Base-by-base conservation (phyloP, 2,888 invertebrate species). In the Chloroclysta siterata region DNA sequence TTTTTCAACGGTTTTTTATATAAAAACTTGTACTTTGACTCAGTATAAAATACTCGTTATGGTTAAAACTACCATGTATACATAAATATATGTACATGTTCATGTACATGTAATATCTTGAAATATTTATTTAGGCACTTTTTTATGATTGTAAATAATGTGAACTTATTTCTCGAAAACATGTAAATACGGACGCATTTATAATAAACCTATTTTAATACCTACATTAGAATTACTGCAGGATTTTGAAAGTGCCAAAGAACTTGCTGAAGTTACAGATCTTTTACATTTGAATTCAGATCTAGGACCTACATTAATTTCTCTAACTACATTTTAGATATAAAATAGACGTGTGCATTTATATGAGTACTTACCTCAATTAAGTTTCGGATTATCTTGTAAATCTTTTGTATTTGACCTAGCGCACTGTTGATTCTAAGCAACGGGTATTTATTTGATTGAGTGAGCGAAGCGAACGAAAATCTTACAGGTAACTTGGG, bases 211-310 rank as follows among this genome's bases (percentile, higher is more conserved):
- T 54, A 42, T 48, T 41, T 54, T 36, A 15, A 44, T 44, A 46
- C 17, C 8, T 42, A 36, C n/a, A 15, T 15, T 15, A 15, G 36
- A 39, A 54, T 11, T 15, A 50, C 48, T 50, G 50, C 17, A 10
- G 44, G 57, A 53, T 66, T 70, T 61, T 39, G 57, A 57, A 61
- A 63, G 68, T 70, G 68, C 72, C 72, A 72, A 72, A 70, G 68
- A 72, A 33, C 59, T 60, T 60, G 50, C 44, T 53, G 39, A 47
- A 50, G 50, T 17, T 53, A 54, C 22, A 15, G 14, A 44, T 46
- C 17, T 11, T 46, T 46, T 46, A 39, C 8, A 53, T n/a, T 60
- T 42, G 33, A 11, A 46, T 42, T 29, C 46, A 46, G 46, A 50
- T 55, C 13, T 29, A 50, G 29, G 17, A n/a, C n/a, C n/a, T 54